These are phyloP conservation scores for Therioaphis trifolii DNA, from an alignment of 2,888 invertebrate genomes.

Conservation along the genomic window DNA sequence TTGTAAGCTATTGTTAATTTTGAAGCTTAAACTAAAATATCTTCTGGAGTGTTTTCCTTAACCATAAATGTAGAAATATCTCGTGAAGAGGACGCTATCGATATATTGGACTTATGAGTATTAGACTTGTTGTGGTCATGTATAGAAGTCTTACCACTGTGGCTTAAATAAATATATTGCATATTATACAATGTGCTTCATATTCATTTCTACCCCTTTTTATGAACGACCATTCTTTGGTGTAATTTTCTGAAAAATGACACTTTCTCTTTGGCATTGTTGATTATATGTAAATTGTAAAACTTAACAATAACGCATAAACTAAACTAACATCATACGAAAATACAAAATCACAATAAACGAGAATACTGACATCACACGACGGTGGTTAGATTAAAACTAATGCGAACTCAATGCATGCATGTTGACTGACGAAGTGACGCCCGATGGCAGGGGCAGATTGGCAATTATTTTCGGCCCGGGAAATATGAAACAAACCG, in stretches of 20 bases:
- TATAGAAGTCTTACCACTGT: too few relatives aligned
- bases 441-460: slow-evolving; percentile 4
- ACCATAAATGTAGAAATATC: slow-evolving; percentile 39
- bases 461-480: too few relatives aligned
- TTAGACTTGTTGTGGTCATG: too few relatives aligned
- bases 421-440: slow-evolving; percentile 11
- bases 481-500: too few relatives aligned
- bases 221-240: too few relatives aligned
- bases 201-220: slow-evolving; percentile 21
- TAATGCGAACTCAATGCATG: slow-evolving; percentile 7
- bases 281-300: neutral
- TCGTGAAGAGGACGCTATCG: too few relatives aligned
- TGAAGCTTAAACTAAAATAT: slow-evolving; percentile 32
- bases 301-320: neutral
- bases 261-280: too few relatives aligned
- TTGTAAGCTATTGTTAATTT: slow-evolving; percentile 37
- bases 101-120: too few relatives aligned
- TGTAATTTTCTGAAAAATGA: slow-evolving; percentile 7
- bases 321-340: slow-evolving; percentile 13
- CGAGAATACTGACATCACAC: slow-evolving; percentile 14
- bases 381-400: neutral
- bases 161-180: too few relatives aligned
- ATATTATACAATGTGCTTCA: too few relatives aligned
- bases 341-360: slow-evolving; percentile 23
- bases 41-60: slow-evolving; percentile 38